These are phyloP conservation scores for Pseudomyrmex sp. DNA, from an alignment of 1,140 invertebrate genomes.

Conservation along the genomic window DNA sequence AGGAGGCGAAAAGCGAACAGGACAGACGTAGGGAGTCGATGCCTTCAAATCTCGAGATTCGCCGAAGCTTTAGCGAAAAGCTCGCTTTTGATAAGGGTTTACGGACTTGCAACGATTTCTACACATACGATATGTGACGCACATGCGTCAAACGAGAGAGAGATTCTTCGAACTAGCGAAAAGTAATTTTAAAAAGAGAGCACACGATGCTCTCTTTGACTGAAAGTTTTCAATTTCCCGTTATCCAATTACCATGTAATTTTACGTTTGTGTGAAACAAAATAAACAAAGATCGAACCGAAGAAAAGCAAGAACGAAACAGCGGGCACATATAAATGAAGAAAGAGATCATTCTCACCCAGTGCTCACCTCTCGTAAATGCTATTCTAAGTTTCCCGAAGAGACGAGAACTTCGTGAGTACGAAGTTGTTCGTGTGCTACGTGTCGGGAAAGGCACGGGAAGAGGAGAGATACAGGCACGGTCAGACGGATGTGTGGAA, in stretches of 20 bases:
- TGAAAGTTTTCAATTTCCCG: neutral
- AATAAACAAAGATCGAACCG: conserved; percentile 3
- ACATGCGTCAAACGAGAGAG: conserved; percentile 11
- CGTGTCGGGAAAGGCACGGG: conserved; percentile 49
- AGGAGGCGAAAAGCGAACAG: conserved; percentile 60
- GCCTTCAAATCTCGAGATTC: conserved; percentile 61
- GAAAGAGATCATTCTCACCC: conserved; percentile 37
- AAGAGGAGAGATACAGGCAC: conserved; percentile 53
- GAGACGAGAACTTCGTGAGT: conserved; percentile 63
- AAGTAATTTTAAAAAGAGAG: neutral
- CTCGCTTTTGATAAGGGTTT: conserved; percentile 76
- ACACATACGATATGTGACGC: conserved; percentile 49
- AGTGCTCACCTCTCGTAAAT: conserved; percentile 37
- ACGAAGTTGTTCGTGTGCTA: conserved; percentile 72
- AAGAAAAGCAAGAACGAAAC: neutral
- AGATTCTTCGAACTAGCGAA: neutral
- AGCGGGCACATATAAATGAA: neutral
- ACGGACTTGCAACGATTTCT: conserved; percentile 59
- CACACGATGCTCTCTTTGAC: too few relatives aligned
- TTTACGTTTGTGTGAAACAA: neutral
- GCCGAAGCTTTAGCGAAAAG: conserved; percentile 41
- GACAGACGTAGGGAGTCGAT: conserved; percentile 46
- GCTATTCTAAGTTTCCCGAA: conserved; percentile 74
- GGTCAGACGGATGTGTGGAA: conserved; percentile 57
- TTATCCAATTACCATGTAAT: conserved; percentile 23